Conservation (phyloP, 2,888 invertebrate genomes). For the Eucriotettix oculatus region DNA sequence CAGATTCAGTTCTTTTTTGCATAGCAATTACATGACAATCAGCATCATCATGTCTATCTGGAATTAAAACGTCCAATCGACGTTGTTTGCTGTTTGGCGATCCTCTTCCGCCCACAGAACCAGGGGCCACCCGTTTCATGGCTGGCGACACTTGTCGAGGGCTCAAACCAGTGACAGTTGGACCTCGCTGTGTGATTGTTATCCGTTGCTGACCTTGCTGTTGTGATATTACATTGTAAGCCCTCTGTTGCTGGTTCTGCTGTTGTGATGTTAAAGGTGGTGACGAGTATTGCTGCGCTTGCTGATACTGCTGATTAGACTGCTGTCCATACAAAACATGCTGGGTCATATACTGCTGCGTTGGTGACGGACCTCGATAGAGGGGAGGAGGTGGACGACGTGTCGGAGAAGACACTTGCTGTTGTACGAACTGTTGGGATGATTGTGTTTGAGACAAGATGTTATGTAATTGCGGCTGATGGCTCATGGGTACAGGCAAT, state of each 20-base stretch:
- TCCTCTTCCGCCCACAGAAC: background rate
- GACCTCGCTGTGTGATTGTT: background rate
- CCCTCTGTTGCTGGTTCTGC: background rate
- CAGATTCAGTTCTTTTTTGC: conserved; percentile 53
- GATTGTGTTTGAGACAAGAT: background rate
- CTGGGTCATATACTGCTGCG: conserved; percentile 21
- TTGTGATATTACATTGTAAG: background rate
- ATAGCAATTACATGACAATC: conserved; percentile 60
- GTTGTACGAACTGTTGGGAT: background rate
- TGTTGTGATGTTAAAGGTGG: conserved; percentile 1
- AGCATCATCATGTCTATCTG: conserved; percentile 53
- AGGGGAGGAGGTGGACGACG: conserved; percentile 23
- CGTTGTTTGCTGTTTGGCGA: conserved; percentile 9
- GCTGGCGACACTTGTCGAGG: background rate
- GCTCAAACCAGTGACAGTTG: background rate
- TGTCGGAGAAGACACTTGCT: background rate
- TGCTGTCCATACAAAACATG: background rate
- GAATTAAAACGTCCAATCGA: conserved; percentile 44
- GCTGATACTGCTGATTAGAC: conserved; percentile 3
- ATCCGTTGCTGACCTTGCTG: background rate
- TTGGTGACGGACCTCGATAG: background rate
- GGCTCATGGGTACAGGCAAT: conserved; percentile 14
- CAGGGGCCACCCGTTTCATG: conserved; percentile 17
- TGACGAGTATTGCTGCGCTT: background rate
- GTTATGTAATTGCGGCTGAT: conserved; percentile 25